These are phyloP conservation scores for Decapterus maruadsi DNA, from an alignment of 2,797 vertebrate species.

Conservation along the genomic window DNA sequence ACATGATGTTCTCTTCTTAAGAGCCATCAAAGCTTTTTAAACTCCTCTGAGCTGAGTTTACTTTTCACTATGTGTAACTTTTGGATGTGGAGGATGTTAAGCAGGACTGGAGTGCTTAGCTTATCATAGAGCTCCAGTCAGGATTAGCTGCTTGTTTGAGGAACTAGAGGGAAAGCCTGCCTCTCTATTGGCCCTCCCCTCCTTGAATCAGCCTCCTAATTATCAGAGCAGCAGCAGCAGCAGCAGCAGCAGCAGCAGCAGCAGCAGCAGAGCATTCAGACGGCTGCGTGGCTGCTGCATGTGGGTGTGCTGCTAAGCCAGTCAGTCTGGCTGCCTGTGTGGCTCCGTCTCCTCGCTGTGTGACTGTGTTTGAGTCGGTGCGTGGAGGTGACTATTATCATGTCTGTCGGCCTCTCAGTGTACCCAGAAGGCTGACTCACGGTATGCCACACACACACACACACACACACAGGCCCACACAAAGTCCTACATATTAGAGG, in stretches of 20 bases:
- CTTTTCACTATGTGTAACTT: slow-evolving; percentile 43
- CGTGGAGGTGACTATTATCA: slow-evolving; percentile 74
- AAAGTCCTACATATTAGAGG: slow-evolving; percentile 74
- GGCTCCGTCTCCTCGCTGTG: slow-evolving; percentile 56
- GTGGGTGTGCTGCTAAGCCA: slow-evolving; percentile 67
- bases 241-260: slow-evolving; percentile 32
- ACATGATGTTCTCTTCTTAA: slow-evolving; percentile 8
- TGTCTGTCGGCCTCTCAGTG: slow-evolving; percentile 71
- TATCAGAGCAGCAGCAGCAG: slow-evolving; percentile 44
- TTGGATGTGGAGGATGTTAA: slow-evolving; percentile 14
- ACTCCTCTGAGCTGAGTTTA: slow-evolving; percentile 33
- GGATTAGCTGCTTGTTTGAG: slow-evolving; percentile 57
- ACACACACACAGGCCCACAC: slow-evolving; percentile 57
- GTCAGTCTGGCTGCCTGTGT: slow-evolving; percentile 63
- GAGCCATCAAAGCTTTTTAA: slow-evolving; percentile 17
- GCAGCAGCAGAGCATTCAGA: slow-evolving; percentile 36
- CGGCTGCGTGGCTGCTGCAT: slow-evolving; percentile 42
- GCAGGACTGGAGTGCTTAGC: slow-evolving; percentile 35
- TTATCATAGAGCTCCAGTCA: slow-evolving; percentile 52
- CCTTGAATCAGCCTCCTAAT: slow-evolving; percentile 50
- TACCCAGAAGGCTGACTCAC: slow-evolving; percentile 80
- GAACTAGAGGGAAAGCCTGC: slow-evolving; percentile 19
- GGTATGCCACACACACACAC: slow-evolving; percentile 62
- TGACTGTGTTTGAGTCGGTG: slow-evolving; percentile 58
- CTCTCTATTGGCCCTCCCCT: slow-evolving; percentile 40